These are phyloP conservation scores for Corythornis vintsioides DNA, from an alignment of 2,113 vertebrate species.

Conservation along the genomic window DNA sequence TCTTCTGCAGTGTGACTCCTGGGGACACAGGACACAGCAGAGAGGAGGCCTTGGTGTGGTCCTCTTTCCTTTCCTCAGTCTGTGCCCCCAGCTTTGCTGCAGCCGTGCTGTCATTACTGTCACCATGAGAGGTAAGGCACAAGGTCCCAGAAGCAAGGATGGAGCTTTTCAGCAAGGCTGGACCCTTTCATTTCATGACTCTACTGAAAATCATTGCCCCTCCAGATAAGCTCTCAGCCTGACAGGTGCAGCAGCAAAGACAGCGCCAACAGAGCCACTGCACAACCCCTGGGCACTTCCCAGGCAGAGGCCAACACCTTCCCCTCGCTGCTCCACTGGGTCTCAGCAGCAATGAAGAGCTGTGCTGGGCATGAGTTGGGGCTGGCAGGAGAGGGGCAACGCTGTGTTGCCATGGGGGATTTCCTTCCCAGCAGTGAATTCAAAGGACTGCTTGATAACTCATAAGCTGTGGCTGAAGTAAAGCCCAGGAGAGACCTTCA, in stretches of 20 bases:
- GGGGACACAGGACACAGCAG: not conserved
- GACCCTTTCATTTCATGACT: not conserved
- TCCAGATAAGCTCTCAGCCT: not conserved
- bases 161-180: rapidly evolving
- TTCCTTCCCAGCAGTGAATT: not conserved
- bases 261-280: not conserved
- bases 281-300: not conserved
- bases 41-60: not conserved
- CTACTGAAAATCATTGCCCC: not conserved
- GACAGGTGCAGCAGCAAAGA: rapidly evolving
- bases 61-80: not conserved
- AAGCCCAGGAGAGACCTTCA: not conserved
- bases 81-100: rapidly evolving
- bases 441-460: not conserved
- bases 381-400: not conserved
- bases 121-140: rapidly evolving
- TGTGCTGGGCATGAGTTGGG: not conserved
- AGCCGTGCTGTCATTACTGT: not conserved
- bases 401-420: rapidly evolving
- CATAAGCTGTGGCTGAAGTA: not conserved
- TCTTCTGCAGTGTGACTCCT: not conserved
- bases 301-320: rapidly evolving
- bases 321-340: not conserved
- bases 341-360: not conserved
- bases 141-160: rapidly evolving